Evolutionary conservation across 2,113 vertebrate genomes (phyloP).

Genomic region (Choloepus hoffmanni): DNA sequence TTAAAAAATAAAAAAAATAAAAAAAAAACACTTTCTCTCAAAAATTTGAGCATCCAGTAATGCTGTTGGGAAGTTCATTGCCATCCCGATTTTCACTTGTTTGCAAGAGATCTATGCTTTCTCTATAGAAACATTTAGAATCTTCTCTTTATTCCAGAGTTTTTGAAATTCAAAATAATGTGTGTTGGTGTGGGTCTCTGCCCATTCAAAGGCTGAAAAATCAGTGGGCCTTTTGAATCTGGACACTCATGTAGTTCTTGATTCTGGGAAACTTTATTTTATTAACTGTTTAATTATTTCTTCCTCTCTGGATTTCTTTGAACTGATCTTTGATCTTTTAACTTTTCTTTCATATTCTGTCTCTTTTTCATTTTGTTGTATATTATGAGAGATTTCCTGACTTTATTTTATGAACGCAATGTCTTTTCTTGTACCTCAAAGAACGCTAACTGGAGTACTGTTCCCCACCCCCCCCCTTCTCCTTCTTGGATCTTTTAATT

Average conservation of each 20-base stretch:
- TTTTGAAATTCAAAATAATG: neutral
- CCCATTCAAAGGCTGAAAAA: neutral
- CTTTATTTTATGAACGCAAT: too few relatives aligned
- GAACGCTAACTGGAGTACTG: neutral
- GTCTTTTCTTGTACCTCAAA: constrained; percentile 14
- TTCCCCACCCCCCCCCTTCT: neutral
- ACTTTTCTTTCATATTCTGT: neutral
- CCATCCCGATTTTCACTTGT: neutral
- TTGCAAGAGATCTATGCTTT: neutral
- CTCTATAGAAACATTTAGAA: neutral
- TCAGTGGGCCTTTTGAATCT: neutral
- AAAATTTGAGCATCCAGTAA: neutral
- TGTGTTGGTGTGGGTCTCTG: neutral
- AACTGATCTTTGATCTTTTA: neutral
- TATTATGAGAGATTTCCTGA: neutral
- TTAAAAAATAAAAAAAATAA: neutral
- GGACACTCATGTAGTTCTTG: neutral
- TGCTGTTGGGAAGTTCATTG: neutral
- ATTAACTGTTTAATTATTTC: neutral
- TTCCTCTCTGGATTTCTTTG: neutral
- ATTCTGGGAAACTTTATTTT: neutral
- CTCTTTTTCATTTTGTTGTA: neutral
- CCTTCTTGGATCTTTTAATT: neutral
- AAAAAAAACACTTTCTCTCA: neutral
- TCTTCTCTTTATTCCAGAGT: neutral